Percentiles rank a stretch among this genome's conserved stretches.
Evolutionary conservation across 2,888 invertebrate species (phyloP).

Genomic region (Aphrophora alni): DNA sequence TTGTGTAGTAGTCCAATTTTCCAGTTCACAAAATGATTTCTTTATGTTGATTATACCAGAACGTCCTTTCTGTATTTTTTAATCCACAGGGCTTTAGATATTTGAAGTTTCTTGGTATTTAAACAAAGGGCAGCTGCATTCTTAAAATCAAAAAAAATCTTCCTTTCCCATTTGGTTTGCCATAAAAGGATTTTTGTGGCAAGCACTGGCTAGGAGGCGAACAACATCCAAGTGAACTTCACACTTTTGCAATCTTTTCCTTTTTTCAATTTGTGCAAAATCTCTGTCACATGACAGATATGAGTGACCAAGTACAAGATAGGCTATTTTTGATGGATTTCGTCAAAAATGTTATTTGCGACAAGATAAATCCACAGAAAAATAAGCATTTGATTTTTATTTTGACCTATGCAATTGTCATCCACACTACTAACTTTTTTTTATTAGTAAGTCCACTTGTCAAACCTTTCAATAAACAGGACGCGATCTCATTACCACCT

Average conservation of each 20-base stretch:
- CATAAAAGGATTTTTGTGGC: constrained; percentile 15
- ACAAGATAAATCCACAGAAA: background rate
- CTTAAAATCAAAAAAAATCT: constrained; percentile 7
- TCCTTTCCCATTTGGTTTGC: background rate
- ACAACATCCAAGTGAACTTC: background rate
- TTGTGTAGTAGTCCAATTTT: background rate
- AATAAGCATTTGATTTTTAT: background rate
- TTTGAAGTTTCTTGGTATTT: background rate
- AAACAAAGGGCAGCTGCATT: background rate
- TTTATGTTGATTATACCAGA: no score
- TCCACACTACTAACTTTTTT: constrained; percentile 30
- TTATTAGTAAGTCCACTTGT: constrained; percentile 24
- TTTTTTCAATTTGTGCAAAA: background rate
- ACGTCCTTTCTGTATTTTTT: background rate
- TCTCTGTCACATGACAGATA: no score
- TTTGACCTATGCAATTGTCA: constrained; percentile 27
- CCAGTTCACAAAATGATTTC: background rate
- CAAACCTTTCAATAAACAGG: constrained; percentile 13
- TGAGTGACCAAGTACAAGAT: background rate
- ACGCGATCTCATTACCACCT: background rate
- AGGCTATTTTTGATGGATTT: background rate
- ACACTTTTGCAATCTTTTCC: background rate
- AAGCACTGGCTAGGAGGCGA: background rate
- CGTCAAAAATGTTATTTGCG: background rate
- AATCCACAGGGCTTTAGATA: constrained; percentile 4